Evolutionary conservation across 2,797 vertebrate species (phyloP).

Genomic region (Octomys mimax): DNA sequence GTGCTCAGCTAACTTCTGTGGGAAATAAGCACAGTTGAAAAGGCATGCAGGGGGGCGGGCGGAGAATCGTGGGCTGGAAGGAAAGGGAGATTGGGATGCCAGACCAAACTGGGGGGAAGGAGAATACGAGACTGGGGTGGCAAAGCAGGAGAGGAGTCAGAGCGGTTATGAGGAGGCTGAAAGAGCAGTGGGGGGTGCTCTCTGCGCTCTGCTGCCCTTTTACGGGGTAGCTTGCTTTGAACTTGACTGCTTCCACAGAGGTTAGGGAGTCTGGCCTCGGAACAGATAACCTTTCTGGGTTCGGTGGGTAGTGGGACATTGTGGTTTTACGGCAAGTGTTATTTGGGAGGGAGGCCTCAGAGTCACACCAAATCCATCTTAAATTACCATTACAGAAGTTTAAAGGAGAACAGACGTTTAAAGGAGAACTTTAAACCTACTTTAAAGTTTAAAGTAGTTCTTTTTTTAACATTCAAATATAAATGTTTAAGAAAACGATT

Average conservation of each 20-base stretch:
- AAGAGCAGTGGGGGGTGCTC: not conserved
- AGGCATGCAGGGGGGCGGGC: too few species aligned
- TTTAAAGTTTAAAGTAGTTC: not conserved
- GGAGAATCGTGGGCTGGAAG: not conserved
- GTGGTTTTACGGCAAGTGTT: not conserved
- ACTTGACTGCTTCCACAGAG: not conserved
- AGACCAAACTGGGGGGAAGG: not conserved
- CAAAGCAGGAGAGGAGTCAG: not conserved
- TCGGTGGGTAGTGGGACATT: not conserved
- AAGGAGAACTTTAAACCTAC: not conserved
- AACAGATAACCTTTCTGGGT: not conserved
- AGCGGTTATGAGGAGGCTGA: not conserved
- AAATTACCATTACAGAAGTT: not conserved
- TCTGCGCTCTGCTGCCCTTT: not conserved
- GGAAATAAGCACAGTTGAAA: not conserved
- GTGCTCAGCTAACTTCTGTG: not conserved
- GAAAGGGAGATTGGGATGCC: not conserved
- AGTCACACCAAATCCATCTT: not conserved
- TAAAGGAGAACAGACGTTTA: not conserved
- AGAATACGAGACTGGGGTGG: not conserved
- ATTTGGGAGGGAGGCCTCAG: not conserved
- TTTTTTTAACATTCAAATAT: slow-evolving; percentile 32
- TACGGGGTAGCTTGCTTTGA: not conserved
- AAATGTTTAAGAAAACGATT: not conserved
- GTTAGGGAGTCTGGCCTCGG: not conserved